Base-by-base conservation (phyloP, 2,888 invertebrate species). In the Monopis laevigella region DNA sequence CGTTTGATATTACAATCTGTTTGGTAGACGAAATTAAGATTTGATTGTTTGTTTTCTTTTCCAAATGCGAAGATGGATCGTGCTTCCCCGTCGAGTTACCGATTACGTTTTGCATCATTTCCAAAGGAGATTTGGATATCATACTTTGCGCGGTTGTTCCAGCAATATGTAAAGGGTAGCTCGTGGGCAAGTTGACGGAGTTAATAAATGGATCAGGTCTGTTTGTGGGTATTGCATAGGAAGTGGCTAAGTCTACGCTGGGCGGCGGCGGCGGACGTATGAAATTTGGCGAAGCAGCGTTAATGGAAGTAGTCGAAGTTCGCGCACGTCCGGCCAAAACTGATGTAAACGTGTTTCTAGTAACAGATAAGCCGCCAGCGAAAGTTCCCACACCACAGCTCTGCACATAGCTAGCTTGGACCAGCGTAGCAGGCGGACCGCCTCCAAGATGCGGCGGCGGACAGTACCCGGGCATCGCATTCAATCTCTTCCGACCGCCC, bases 321-420 rank as follows among this genome's bases (percentile, higher is more conserved):
- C 88, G 88, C 0, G 90, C 85, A 59, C 87, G 83, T 2, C 90
- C 90, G 2, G 90, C 90, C 45, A 90, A 63, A 2, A 92, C 91
- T 0, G 88, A 90, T 0, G 92, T 93, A 13, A 92, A 89, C 0
- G 92, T 92, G 58, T 92, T 92, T 49, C 91, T 85, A 24, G 89
- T 89, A 2, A 87, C 87, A 1, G 90, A 90, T 58, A 89, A 86
- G 6, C 90, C 87, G 56, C 89, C 88, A 0, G 89, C 89, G 66
- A 82, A 78, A 1, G 78, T 81, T 1, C 74, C 74, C 0, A 82
- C 72, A 47, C 63, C 68, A n/a, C n/a, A n/a, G 1, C 74, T 69
- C 49, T 80, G 81, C 2, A 77, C 66, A 42, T 78, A 77, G 51
- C 73, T 74, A 2, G 78, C 59, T 48, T 74, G 77, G 45, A 75